These are phyloP conservation scores for Platanista minor DNA, from an alignment of 2,113 vertebrate species.

Conservation along the genomic window DNA sequence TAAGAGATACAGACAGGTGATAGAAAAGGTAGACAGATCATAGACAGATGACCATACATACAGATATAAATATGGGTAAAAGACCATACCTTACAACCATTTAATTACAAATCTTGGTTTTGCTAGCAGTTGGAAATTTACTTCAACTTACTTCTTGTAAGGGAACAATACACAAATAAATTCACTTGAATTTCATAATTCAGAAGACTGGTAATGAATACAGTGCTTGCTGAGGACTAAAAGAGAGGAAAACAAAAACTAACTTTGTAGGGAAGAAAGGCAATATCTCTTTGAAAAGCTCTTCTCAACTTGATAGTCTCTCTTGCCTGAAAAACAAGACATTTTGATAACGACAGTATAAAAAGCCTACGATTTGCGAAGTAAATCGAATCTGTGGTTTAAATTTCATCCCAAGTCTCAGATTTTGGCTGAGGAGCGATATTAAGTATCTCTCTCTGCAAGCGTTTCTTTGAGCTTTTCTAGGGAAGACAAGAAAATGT, in stretches of 20 bases:
- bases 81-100: slow-evolving; percentile 69
- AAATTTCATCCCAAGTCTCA: slow-evolving; percentile 9
- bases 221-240: not conserved
- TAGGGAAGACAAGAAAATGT: not conserved
- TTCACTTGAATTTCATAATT: slow-evolving; percentile 73
- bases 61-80: slow-evolving; percentile 46
- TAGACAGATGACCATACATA: not conserved
- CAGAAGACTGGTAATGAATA: slow-evolving; percentile 62
- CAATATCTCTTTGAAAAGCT: not conserved
- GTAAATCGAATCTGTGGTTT: not conserved
- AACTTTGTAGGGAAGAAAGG: not conserved
- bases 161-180: slow-evolving; percentile 78
- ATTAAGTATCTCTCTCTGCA: not conserved
- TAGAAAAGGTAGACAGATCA: not conserved
- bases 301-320: not conserved
- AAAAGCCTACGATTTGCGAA: slow-evolving; percentile 36
- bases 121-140: slow-evolving; percentile 71
- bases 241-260: not conserved
- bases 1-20: not conserved
- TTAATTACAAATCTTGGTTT: slow-evolving; percentile 72
- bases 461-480: slow-evolving; percentile 15
- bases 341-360: slow-evolving; percentile 11
- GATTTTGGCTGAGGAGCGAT: not conserved
- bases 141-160: slow-evolving; percentile 72
- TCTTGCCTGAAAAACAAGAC: slow-evolving; percentile 10